Base-by-base conservation (phyloP, 2,113 vertebrate genomes). In the Grammomys dolichurus region DNA sequence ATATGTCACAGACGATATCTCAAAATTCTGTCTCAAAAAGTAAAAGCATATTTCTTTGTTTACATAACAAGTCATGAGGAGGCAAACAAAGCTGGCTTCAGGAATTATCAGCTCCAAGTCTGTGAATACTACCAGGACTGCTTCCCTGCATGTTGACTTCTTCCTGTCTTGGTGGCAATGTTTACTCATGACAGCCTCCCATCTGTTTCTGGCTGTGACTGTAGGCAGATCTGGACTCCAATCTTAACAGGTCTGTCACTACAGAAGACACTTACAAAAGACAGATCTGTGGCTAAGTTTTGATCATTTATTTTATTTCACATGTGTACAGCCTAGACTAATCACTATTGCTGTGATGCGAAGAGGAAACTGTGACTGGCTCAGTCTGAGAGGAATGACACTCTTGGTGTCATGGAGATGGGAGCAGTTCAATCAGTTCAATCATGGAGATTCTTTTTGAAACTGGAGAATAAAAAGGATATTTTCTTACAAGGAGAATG, bases 401-500 rank as follows among this genome's bases (percentile, higher is more conserved):
- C 8, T 19, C 22, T 17, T 1, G 5, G 63, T 85, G 4, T 31
- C 56, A 26, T 0, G 10, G 17, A 80, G 48, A 54, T 4, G 58
- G 81, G 24, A 54, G 12, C 0, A 33, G 13, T 11, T 7, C 77
- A 43, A 31, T 48, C 14, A n/a, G 36, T 33, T 51, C 51, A 11
- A 51, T 13, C 43, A n/a, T n/a, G 46, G 14, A 31, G 33, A 77
- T 67, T 87, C 67, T 73, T 63, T 31, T 28, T 13, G 33, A n/a
- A 51, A 5, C 1, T 4, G 2, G 9, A 7, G 0, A 24, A 10
- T 28, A 9, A 28, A 33, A 48, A 73, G 36, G 22, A 46, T 58
- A 40, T 2, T 3, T 0, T 58, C 58, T 77, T 43, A 33, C 80
- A 40, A 75, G 75, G 58, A 17, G 26, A 40, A 48, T 60, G 22